These are phyloP conservation scores for Hucho hucho DNA, from an alignment of 2,113 vertebrate genomes.

Conservation along the genomic window DNA sequence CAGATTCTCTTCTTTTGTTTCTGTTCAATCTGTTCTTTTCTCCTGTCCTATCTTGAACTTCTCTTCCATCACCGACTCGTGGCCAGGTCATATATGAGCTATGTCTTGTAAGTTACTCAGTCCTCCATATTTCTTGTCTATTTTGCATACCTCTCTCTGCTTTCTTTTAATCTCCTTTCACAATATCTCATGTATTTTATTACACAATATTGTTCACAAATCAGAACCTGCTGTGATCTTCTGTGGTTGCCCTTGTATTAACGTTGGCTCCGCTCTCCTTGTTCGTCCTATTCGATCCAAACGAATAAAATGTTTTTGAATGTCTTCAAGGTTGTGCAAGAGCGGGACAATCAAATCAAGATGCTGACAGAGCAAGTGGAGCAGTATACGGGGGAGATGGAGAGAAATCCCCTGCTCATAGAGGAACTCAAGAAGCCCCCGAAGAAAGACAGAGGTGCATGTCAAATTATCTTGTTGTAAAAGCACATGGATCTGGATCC, in stretches of 20 bases:
- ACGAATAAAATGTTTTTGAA: slow-evolving; percentile 6
- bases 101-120: slow-evolving; percentile 71
- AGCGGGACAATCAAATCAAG: slow-evolving; percentile 89
- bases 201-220: no score
- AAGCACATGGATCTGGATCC: not conserved
- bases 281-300: not conserved
- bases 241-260: not conserved
- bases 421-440: slow-evolving; percentile 84
- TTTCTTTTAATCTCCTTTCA: slow-evolving; percentile 5
- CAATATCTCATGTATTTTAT: not conserved
- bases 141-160: not conserved
- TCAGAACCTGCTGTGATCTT: not conserved
- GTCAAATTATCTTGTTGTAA: not conserved
- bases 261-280: not conserved
- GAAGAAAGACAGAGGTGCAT: slow-evolving; percentile 80
- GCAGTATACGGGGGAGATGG: slow-evolving; percentile 92
- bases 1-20: not conserved
- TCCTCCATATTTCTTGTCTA: slow-evolving; percentile 5
- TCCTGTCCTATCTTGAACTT: slow-evolving; percentile 25
- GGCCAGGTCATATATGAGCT: slow-evolving; percentile 80
- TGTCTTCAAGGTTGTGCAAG: slow-evolving; percentile 81
- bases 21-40: slow-evolving; percentile 16
- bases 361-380: slow-evolving; percentile 87
- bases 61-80: slow-evolving; percentile 46
- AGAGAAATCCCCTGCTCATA: slow-evolving; percentile 81